These are phyloP conservation scores for Pogonus chalceus DNA, from an alignment of 1,140 invertebrate genomes.

Conservation along the genomic window DNA sequence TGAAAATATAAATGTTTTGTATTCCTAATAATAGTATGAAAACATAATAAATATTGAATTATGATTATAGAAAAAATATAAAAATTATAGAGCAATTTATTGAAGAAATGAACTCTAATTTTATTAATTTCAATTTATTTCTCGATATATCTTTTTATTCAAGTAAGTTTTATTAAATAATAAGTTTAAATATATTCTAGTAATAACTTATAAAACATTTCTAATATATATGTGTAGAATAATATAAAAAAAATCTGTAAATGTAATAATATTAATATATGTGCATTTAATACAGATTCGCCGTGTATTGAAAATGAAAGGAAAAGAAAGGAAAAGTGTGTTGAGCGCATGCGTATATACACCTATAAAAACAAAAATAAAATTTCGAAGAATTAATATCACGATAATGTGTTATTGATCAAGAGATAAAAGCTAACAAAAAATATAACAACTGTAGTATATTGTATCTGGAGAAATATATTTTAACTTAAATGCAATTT, in stretches of 20 bases:
- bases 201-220: not conserved
- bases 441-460: not conserved
- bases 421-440: not conserved
- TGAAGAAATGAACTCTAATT: too few relatives aligned
- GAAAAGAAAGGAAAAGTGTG: not conserved
- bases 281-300: not conserved
- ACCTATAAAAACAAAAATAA: not conserved
- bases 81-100: too few relatives aligned
- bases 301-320: too few relatives aligned
- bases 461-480: not conserved
- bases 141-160: not conserved
- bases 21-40: too few relatives aligned
- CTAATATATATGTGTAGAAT: not conserved
- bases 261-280: not conserved
- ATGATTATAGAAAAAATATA: too few relatives aligned
- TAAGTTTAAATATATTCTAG: not conserved
- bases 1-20: too few relatives aligned
- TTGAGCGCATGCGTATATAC: not conserved
- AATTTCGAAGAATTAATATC: not conserved
- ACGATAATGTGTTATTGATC: not conserved
- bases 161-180: not conserved
- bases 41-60: too few relatives aligned
- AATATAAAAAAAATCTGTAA: not conserved
- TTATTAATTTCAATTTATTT: not conserved
- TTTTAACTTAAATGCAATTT: too few relatives aligned